These are phyloP conservation scores for Phytoseiulus persimilis DNA, from an alignment of 2,888 invertebrate species.

Conservation along the genomic window DNA sequence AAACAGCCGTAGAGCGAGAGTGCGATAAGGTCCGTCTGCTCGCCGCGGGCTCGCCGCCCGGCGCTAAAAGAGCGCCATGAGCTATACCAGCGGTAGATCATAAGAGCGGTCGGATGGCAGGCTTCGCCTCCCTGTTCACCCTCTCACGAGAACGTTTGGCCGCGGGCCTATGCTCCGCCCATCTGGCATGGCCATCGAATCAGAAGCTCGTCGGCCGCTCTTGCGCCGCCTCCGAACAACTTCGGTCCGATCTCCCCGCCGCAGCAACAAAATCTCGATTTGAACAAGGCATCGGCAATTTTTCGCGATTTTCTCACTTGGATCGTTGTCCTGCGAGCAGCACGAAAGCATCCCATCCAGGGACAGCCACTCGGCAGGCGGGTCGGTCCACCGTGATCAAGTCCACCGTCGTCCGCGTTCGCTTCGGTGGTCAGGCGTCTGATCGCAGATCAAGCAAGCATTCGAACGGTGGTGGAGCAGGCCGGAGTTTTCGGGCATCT, in stretches of 20 bases:
- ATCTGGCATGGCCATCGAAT: not conserved
- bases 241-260: slow-evolving; percentile 9
- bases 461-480: not conserved
- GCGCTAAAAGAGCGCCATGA: not conserved
- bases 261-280: slow-evolving; percentile 36
- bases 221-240: not conserved
- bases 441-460: not conserved
- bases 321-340: slow-evolving; percentile 23
- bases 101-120: not conserved
- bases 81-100: not conserved
- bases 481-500: not conserved
- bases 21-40: not conserved
- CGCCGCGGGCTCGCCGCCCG: not conserved
- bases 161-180: not conserved
- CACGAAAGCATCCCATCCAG: not conserved
- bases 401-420: not conserved
- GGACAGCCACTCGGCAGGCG: not conserved
- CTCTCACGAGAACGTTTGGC: not conserved
- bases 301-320: slow-evolving; percentile 38
- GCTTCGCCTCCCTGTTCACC: not conserved
- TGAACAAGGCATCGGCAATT: slow-evolving; percentile 39
- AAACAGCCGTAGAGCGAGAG: not conserved
- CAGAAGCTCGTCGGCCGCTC: not conserved
- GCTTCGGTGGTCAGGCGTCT: not conserved
- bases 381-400: not conserved